A percentile compares a stretch with the other conserved stretches of the same genome.
phyloP scores from a whole-genome alignment of 2,797 vertebrate genomes.

The Phaenicophaeus curvirostris region DNA sequence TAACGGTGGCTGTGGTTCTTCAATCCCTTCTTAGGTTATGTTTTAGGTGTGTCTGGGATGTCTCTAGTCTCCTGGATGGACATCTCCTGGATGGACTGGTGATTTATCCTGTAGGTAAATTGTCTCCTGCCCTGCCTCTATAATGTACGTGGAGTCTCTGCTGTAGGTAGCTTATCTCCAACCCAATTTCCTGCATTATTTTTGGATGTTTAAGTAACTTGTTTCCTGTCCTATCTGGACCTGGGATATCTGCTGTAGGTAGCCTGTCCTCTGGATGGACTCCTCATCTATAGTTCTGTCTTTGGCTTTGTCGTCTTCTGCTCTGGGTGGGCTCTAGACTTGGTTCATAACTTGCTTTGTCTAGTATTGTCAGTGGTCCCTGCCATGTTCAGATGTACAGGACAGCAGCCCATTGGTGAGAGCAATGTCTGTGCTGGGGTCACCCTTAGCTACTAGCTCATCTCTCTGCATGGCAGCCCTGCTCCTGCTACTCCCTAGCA shows the following conservation, averaged over 20 bases:
- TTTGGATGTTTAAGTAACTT: not conserved
- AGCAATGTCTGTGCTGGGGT: no score
- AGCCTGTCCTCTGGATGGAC: not conserved
- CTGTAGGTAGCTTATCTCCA: not conserved
- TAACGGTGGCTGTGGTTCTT: not conserved
- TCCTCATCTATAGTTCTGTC: not conserved
- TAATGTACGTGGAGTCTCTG: accelerated
- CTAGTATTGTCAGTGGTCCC: no score
- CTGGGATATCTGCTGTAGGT: not conserved
- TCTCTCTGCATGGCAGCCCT: accelerated
- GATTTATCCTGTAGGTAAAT: accelerated
- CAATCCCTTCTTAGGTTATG: accelerated
- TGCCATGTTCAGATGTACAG: not conserved
- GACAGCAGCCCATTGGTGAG: not conserved
- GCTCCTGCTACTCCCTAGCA: not conserved
- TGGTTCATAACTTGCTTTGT: not conserved
- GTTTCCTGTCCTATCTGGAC: accelerated
- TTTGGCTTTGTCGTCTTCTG: not conserved
- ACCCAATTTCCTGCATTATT: accelerated
- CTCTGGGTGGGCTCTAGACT: not conserved
- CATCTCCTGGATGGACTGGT: not conserved
- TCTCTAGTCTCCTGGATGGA: accelerated
- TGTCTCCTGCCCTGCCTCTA: not conserved
- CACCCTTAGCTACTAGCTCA: no score
- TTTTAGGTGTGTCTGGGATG: accelerated